phyloP scores from a whole-genome alignment of 2,888 invertebrate species.

The Eupeodes luniger region DNA sequence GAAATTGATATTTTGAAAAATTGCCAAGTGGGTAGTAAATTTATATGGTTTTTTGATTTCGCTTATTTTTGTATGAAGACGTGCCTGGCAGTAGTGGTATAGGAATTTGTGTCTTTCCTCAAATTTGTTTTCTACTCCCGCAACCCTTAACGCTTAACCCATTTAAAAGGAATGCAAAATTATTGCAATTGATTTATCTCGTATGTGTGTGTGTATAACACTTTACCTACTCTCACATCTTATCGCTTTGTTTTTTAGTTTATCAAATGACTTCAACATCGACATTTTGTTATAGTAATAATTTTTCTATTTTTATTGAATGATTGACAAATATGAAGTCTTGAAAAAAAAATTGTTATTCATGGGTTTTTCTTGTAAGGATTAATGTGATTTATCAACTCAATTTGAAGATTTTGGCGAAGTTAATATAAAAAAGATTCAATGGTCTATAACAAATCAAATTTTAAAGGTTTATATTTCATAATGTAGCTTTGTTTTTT shows the following conservation, averaged over 20 bases:
- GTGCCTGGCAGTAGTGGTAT: conserved; percentile 6
- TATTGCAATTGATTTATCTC: conserved; percentile 31
- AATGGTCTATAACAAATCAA: conserved; percentile 17
- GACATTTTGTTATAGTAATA: background rate
- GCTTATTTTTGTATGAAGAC: conserved; percentile 31
- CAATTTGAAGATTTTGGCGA: background rate
- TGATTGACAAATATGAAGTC: conserved; percentile 9
- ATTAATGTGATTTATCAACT: conserved; percentile 30
- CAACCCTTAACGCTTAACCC: background rate
- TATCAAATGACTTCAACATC: background rate
- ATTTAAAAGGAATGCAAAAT: conserved; percentile 4
- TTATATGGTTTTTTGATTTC: conserved; percentile 45
- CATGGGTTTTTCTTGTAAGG: background rate
- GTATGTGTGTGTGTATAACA: background rate
- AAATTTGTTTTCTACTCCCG: background rate
- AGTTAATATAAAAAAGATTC: background rate
- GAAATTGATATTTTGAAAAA: conserved; percentile 75
- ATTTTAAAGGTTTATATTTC: background rate
- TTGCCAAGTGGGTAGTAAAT: conserved; percentile 72
- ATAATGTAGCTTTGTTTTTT: too few relatives aligned
- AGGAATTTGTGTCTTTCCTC: background rate
- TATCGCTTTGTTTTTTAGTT: conserved; percentile 19
- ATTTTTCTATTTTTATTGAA: conserved; percentile 16
- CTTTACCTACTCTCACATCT: background rate
- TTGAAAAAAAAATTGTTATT: conserved; percentile 5